Evolutionary conservation across 2,888 invertebrate genomes (phyloP), one percentile per base, ranked within the genome.

Genomic region (Galeruca laticollis): DNA sequence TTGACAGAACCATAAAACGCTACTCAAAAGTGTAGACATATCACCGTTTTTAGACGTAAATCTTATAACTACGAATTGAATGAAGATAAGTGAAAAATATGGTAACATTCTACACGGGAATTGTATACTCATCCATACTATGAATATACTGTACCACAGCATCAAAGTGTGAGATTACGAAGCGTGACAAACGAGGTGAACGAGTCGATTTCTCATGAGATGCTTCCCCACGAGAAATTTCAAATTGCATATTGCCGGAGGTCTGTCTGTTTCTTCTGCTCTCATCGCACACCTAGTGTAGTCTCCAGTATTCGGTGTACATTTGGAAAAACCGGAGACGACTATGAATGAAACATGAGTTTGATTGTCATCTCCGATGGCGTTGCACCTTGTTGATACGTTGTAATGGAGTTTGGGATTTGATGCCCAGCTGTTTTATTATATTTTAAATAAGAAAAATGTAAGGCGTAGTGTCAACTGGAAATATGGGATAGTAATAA

Each of bases 161-260:
- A 74, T 76, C 77, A 78, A 75, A 75, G 77, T 72, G 75, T 68
- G 72, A 74, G 71, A 70, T 70, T 77, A 76, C 78, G 76, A 74
- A 77, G 74, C 79, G 77, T 76, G 76, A 77, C 79, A 77, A 78
- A 79, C 78, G 76, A 76, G 75, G 76, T 74, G 74, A 64, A 56
- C 49, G 73, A 73, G 73, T 74, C 71, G 74, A 69, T 67, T 70
- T 66, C 71, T 63, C 56, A 67, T 71, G 65, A 71, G 67, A 74
- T 68, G 68, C 63, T 69, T 70, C 81, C 82, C 82, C 82, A 59
- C 63, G 82, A 83, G 83, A 83, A 82, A 82, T 82, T 81, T 79
- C 79, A 78, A 78, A 78, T 79, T 82, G 81, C 82, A 83, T 81
- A 82, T 80, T 79, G 81, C 79, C 75, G 65, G 70, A 76, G 60